Base-by-base conservation (phyloP, 2,797 vertebrate genomes). In the Falco novaeseelandiae region DNA sequence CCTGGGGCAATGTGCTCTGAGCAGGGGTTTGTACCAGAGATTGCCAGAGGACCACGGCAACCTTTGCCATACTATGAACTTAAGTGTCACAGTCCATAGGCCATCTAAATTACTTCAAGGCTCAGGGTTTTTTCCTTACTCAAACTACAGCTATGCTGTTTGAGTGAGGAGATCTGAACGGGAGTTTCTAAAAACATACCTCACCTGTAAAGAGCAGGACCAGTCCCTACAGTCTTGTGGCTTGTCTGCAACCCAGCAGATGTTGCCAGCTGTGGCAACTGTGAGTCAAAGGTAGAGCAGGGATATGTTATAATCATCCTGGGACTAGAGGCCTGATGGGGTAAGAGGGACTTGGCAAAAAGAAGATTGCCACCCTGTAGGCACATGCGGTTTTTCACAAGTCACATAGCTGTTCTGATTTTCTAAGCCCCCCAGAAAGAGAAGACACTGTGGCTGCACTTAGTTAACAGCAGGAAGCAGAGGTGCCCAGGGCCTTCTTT, bases 261-360 rank as follows among this genome's bases (percentile, higher is more conserved):
- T 36, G 36, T 42, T 46, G 12, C 30, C 79, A 78, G 22, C 42
- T 70, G 25, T 18, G 34, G 34, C 27, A 42, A 76, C 13, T 5
- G 32, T 20, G 40, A 73, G 40, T 73, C 55, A 79, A 62, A 84
- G 22, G 19, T 6, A 63, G 21, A 20, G 44, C 44, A 74, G 42
- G 17, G 38, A 63, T 22, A 48, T 0, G 0, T 27, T 59, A 65
- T 4, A 26, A 51, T 29, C 18, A 52, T 5, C 13, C 8, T 1
- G 7, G n/a, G 30, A 65, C n/a, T 34, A 85, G 19, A 71, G 52
- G 8, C 70, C 36, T 42, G 51, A 42, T 10, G 26, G 40, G 19
- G 34, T 65, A 66, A 27, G 49, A 72, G 20, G 48, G 34, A 62
- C 7, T 12, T 49, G 12, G 69, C 36, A 72, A 46, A 69, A 71